These are phyloP conservation scores for Bimastos eiseni DNA, from an alignment of 2,888 invertebrate genomes.

Conservation along the genomic window DNA sequence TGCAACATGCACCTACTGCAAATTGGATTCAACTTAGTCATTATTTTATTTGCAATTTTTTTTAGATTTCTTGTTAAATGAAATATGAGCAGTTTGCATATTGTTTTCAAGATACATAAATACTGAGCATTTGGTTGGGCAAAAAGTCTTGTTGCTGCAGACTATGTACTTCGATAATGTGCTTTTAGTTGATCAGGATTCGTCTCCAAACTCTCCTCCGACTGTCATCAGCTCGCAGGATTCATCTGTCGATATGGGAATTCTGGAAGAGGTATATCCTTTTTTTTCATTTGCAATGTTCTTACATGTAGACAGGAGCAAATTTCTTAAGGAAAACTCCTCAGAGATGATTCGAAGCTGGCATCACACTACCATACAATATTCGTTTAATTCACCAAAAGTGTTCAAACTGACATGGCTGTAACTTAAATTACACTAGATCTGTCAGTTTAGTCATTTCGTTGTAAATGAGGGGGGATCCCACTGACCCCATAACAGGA, in stretches of 20 bases:
- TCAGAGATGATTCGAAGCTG: too few species aligned
- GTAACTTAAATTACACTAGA: too few species aligned
- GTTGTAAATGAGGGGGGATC: too few species aligned
- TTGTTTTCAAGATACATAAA: neutral
- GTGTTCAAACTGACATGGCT: too few species aligned
- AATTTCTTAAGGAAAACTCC: too few species aligned
- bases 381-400: too few species aligned
- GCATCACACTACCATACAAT: too few species aligned
- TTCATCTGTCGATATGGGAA: constrained; percentile 37
- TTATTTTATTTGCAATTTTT: neutral
- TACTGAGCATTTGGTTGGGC: neutral
- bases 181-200: constrained; percentile 69
- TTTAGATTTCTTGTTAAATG: neutral
- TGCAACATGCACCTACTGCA: neutral
- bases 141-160: neutral
- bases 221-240: constrained; percentile 42
- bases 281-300: neutral
- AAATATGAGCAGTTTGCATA: neutral
- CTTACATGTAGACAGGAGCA: too few species aligned
- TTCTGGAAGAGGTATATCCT: constrained; percentile 25
- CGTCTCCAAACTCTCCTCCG: constrained; percentile 76
- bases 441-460: too few species aligned
- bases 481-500: too few species aligned
- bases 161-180: neutral
- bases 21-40: neutral